Base-by-base conservation (phyloP, 2,797 vertebrate species). In the Hyperoplus lanceolatus region DNA sequence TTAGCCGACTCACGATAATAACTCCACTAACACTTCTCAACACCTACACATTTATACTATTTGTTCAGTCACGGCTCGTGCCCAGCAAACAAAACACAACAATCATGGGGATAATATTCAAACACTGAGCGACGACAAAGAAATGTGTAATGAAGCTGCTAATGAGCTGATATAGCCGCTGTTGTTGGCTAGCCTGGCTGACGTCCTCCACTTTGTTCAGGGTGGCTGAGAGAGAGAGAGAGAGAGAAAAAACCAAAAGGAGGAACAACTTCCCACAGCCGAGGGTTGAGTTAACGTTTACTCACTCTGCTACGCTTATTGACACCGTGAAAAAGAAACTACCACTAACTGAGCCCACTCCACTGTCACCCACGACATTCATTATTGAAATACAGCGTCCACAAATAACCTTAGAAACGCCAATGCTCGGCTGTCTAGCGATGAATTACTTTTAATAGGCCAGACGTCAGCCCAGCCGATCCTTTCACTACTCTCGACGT, bases 191-290 rank as follows among this genome's bases (percentile, higher is more conserved):
- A 84, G 91, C 91, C 88, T 80, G 89, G 89, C 87, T 91, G 83
- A 78, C 90, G 90, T 90, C 87, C 91, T 90, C 90, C 88, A 93
- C 93, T 94, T 93, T 94, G 92, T 94, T 93, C 90, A 78, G 85
- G 86, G 81, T 80, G 88, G 84, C 75, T 87, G 85, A 86, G 62
- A 88, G 58, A 65, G 39, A 29, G 29, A 29, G 29, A 29, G 29
- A 88, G 58, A 65, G 45, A 54, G 21, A 60, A 70, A 79, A 77
- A 75, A 70, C 79, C 82, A 90, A 91, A 90, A 90, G 90, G 87
- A 91, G 92, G 93, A 94, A 94, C 92, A 94, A 94, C 92, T 93
- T 93, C 93, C 84, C 86, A 89, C 90, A 81, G 83, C 82, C 85
- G 69, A 85, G 85, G 82, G 80, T 49, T 84, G 89, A 91, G 86